Evolutionary conservation across 2,888 invertebrate species (phyloP).

Genomic region (Tubiluchus corallicola): DNA sequence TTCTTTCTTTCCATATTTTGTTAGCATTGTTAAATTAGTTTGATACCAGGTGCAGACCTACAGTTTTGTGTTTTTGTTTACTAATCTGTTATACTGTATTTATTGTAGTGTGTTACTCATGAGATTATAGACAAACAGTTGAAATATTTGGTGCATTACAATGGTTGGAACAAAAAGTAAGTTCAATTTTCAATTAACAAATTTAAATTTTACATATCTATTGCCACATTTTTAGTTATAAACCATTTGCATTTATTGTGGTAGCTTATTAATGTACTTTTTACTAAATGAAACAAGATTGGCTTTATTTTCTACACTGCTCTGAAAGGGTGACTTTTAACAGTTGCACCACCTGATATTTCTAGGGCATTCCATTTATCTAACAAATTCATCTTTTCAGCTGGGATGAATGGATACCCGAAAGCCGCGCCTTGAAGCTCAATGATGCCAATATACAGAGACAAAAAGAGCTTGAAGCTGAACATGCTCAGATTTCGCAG

Average conservation of each 20-base stretch:
- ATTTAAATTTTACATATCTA: neutral
- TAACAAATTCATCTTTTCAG: constrained; percentile 20
- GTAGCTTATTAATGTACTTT: too few relatives aligned
- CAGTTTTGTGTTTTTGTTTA: too few relatives aligned
- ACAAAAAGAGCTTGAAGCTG: constrained; percentile 65
- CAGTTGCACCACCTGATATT: too few relatives aligned
- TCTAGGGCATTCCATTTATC: too few relatives aligned
- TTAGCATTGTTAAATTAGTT: neutral
- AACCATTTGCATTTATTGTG: too few relatives aligned
- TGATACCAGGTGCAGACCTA: too few relatives aligned
- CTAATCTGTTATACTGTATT: constrained; percentile 6
- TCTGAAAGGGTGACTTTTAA: too few relatives aligned
- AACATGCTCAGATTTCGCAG: neutral
- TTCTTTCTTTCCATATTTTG: constrained; percentile 6
- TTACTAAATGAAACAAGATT: too few relatives aligned
- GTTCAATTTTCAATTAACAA: constrained; percentile 31
- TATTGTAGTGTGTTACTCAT: constrained; percentile 50
- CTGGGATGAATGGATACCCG: constrained; percentile 55
- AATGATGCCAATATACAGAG: constrained; percentile 71
- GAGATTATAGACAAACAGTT: constrained; percentile 59
- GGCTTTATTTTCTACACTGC: too few relatives aligned
- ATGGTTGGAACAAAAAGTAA: constrained; percentile 95
- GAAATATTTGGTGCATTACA: constrained; percentile 84
- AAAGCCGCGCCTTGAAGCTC: constrained; percentile 68
- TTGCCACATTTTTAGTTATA: too few relatives aligned